phyloP scores from a whole-genome alignment of 92 coral and sea anemone species.

The Bergia sp. region DNA sequence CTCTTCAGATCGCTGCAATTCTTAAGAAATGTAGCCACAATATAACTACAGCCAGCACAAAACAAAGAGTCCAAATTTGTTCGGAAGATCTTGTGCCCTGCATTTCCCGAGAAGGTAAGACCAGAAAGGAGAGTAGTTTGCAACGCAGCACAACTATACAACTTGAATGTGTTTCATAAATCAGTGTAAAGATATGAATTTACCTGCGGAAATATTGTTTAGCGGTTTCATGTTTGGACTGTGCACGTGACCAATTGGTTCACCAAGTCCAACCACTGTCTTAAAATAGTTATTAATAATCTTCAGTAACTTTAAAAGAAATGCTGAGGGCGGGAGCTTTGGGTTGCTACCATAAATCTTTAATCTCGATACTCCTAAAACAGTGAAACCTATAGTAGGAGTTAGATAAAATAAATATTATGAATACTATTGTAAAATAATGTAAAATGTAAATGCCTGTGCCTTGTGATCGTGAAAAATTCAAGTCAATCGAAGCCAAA shows the following conservation, averaged over 20 bases:
- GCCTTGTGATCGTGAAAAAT: no score
- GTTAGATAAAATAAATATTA: no score
- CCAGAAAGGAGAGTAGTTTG: background rate
- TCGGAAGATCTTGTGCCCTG: slow-evolving; percentile 74
- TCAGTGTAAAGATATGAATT: background rate
- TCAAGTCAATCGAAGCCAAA: no score
- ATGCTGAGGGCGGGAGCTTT: no score
- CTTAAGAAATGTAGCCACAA: slow-evolving; percentile 68
- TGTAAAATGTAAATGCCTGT: no score
- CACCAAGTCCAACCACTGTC: background rate
- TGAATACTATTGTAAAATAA: no score
- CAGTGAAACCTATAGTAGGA: no score
- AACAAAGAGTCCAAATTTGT: slow-evolving; percentile 66
- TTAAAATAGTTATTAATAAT: no score
- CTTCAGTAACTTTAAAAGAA: no score
- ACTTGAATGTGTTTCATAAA: background rate
- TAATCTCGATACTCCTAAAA: no score
- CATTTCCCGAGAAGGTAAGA: slow-evolving; percentile 71
- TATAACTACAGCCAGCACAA: slow-evolving; percentile 72
- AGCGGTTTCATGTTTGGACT: background rate
- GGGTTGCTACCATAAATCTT: no score
- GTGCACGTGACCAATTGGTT: background rate
- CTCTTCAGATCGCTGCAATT: slow-evolving; percentile 67
- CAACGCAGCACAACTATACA: background rate
- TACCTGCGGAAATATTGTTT: background rate